Percentiles rank a stretch among this genome's conserved stretches.
phyloP scores from a whole-genome alignment of 1,140 invertebrate genomes.

The Forficula auricularia region DNA sequence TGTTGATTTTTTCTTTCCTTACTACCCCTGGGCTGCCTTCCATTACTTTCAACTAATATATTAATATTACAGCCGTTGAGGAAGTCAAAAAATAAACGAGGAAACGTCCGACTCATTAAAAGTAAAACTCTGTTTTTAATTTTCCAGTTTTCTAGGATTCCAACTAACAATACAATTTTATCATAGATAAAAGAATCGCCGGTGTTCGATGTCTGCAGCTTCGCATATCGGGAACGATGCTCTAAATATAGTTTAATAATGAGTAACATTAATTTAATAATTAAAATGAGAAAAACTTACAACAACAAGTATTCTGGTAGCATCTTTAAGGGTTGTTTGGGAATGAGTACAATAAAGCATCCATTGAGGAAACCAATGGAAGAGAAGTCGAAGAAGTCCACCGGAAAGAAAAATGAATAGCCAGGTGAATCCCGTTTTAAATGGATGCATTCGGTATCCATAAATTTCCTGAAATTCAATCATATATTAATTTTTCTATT shows the following conservation, averaged over 20 bases:
- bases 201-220: too few species aligned
- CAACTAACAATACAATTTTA: too few species aligned
- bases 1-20: too few species aligned
- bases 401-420: conserved; percentile 36
- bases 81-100: too few species aligned
- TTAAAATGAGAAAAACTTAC: conserved; percentile 23
- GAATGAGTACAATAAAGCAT: conserved; percentile 40
- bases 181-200: too few species aligned
- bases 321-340: conserved; percentile 34
- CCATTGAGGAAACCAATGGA: conserved; percentile 47
- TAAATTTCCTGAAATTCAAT: conserved; percentile 28
- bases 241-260: background rate
- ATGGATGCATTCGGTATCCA: conserved; percentile 34
- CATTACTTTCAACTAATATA: too few species aligned
- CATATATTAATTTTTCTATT: conserved; percentile 1
- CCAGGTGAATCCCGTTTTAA: conserved; percentile 34
- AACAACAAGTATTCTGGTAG: conserved; percentile 39
- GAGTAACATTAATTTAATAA: background rate
- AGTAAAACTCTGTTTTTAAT: too few species aligned
- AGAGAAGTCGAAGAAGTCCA: conserved; percentile 41
- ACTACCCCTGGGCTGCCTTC: too few species aligned
- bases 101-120: too few species aligned
- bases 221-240: too few species aligned
- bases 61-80: too few species aligned
- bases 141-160: too few species aligned